Conservation (phyloP, 2,888 invertebrate species). For the Tenthredo distinguenda region DNA sequence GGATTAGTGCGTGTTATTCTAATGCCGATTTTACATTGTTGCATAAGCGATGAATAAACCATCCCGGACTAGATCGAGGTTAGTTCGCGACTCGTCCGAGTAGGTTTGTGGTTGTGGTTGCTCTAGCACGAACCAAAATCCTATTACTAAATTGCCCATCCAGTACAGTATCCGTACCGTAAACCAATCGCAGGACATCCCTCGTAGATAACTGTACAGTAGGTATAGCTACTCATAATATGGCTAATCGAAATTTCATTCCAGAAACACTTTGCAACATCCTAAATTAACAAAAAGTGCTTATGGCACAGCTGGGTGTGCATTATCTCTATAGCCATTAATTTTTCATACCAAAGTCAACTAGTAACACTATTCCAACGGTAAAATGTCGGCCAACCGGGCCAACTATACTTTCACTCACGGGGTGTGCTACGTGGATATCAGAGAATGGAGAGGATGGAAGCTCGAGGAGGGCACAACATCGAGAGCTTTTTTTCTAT, state of each 20-base stretch:
- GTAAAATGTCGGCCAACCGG: background rate
- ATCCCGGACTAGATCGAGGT: background rate
- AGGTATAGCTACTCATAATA: background rate
- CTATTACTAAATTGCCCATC: constrained; percentile 61
- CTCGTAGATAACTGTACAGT: background rate
- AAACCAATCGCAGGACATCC: constrained; percentile 5
- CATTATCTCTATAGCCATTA: background rate
- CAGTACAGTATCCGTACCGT: constrained; percentile 17
- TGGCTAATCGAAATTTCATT: constrained; percentile 3
- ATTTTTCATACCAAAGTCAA: background rate
- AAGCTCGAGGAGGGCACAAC: background rate
- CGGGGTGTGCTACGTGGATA: background rate
- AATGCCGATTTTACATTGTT: background rate
- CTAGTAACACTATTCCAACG: background rate
- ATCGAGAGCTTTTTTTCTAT: background rate
- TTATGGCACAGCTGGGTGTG: too few species aligned
- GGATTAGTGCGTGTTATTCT: background rate
- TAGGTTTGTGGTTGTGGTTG: constrained; percentile 42
- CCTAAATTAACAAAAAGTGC: too few species aligned
- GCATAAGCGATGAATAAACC: constrained; percentile 3
- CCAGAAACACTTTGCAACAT: background rate
- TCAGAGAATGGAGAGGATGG: background rate
- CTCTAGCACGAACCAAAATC: constrained; percentile 59
- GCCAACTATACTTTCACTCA: background rate
- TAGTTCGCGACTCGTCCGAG: constrained; percentile 25